Evolutionary conservation across 1,140 invertebrate species (phyloP), one percentile per base, ranked within the genome.

Genomic region (Drosophila pachea): DNA sequence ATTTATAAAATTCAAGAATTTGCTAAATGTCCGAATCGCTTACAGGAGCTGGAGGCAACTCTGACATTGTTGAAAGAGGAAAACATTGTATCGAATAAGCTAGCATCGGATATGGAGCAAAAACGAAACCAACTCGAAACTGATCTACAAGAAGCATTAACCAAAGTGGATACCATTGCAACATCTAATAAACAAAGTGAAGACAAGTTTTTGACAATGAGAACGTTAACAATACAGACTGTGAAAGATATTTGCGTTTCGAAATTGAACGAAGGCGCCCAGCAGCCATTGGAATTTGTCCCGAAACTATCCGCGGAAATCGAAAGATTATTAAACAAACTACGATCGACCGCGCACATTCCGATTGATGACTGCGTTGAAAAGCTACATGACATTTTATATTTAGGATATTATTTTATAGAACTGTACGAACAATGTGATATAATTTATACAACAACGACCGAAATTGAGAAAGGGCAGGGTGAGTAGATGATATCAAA

Each of bases 301-400:
- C 77, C 71, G 92, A 93, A 91, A 89, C 91, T 94, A 83, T 91
- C 91, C 4, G 90, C 92, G 16, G 90, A 91, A 69, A 94, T 92
- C 66, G 94, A 94, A 84, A 12, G 49, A 8, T 61, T 87, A 40
- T 48, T 84, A 4, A 43, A 50, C 12, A 76, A 74, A 66, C 66
- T 81, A 8, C 62, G 50, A 32, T 35, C 52, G 42, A 9, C 69
- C 4, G 42, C 64, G 0, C 36, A 70, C 14, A 38, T 32, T 31
- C 56, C 36, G 38, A 58, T 53, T 36, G 58, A 65, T 1, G 43
- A 42, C 5, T 62, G 59, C 7, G 71, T 35, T 9, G 64, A 76
- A 11, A 73, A 67, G 9, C 62, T 86, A 38, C 66, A 76, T 14
- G 54, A 73, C 47, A 66, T 67, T 4, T 63, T 86, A 64, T 60